Evolutionary conservation across 2,888 invertebrate genomes (phyloP).

Genomic region (Pecten maximus): DNA sequence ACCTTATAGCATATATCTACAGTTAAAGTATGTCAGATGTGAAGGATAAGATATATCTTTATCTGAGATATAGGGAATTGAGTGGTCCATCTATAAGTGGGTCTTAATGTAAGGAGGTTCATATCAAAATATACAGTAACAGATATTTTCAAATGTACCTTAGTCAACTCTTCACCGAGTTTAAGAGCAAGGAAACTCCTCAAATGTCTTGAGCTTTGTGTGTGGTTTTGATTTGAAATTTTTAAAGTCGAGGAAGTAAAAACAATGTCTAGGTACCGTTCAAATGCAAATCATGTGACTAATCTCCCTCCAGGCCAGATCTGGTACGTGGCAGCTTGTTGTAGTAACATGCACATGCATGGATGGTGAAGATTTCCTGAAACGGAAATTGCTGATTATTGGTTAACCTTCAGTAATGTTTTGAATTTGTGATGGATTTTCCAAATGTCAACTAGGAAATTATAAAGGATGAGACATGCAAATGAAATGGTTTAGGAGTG

Average conservation of each 20-base stretch:
- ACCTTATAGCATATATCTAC: background rate
- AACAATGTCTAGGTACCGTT: background rate
- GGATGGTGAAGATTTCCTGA: background rate
- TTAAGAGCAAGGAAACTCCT: background rate
- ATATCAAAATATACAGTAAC: conserved; percentile 4
- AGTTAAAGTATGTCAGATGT: background rate
- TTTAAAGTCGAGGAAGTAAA: background rate
- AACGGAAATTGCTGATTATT: conserved; percentile 20
- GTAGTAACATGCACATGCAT: background rate
- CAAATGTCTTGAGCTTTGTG: background rate
- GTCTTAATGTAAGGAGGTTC: background rate
- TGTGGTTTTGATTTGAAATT: background rate
- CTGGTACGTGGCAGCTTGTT: background rate
- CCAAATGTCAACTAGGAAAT: background rate
- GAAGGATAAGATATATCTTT: background rate
- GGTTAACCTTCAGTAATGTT: background rate
- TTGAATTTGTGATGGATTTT: conserved; percentile 30
- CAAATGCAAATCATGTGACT: background rate
- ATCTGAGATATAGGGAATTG: background rate
- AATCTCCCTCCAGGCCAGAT: background rate
- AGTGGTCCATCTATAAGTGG: background rate
- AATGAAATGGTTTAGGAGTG: conserved; percentile 12
- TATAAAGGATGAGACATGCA: background rate
- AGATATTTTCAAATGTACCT: background rate
- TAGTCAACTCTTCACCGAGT: conserved; percentile 5